Conservation (phyloP, 2,113 vertebrate species). For the Gasterosteus nipponicus region DNA sequence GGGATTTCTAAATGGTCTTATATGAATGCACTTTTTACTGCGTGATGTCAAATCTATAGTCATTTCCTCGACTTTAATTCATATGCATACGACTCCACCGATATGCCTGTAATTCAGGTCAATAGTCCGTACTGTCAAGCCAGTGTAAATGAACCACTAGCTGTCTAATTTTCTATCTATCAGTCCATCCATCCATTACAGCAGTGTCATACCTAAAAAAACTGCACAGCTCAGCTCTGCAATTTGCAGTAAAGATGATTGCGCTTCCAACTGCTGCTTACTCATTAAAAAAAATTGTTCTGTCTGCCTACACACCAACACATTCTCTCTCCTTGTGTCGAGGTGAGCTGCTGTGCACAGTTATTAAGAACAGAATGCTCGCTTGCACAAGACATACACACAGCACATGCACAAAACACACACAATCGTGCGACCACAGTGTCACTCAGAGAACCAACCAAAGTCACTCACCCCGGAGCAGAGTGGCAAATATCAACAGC, state of each 20-base stretch:
- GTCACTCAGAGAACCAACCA: constrained; percentile 23
- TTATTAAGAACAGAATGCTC: neutral
- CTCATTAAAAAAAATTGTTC: constrained; percentile 35
- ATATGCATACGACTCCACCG: constrained; percentile 23
- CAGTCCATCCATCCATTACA: constrained; percentile 10
- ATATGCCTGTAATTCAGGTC: constrained; percentile 23
- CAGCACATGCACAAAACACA: constrained; percentile 30
- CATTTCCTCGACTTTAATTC: constrained; percentile 21
- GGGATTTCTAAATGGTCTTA: neutral
- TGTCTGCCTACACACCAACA: constrained; percentile 21
- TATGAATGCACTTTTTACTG: constrained; percentile 21
- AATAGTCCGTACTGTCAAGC: constrained; percentile 11
- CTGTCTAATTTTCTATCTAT: constrained; percentile 12
- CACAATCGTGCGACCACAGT: constrained; percentile 40
- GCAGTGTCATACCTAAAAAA: neutral
- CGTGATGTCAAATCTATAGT: constrained; percentile 41
- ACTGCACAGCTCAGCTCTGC: constrained; percentile 16
- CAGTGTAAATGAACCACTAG: constrained; percentile 7
- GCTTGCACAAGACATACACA: neutral
- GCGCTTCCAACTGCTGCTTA: constrained; percentile 23
- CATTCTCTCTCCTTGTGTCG: neutral
- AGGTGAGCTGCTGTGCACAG: constrained; percentile 22
- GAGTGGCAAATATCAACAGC: constrained; percentile 67
- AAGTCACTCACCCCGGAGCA: constrained; percentile 77
- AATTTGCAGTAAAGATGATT: constrained; percentile 33